Conservation (phyloP, 2,888 invertebrate genomes). For the Agriotes lineatus region DNA sequence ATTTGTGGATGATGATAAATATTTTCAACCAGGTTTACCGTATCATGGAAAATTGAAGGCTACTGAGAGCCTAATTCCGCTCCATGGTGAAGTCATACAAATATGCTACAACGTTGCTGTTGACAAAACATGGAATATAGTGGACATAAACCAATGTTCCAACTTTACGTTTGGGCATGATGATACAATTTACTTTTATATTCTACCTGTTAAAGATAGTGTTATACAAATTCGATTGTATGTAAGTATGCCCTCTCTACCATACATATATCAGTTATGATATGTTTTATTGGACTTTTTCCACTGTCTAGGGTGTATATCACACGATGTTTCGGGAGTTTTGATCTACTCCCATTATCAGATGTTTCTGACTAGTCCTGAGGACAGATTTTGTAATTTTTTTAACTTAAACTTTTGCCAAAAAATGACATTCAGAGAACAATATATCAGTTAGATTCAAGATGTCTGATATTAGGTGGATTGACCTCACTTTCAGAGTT, state of each 20-base stretch:
- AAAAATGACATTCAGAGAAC: too few species aligned
- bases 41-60: slow-evolving; percentile 71
- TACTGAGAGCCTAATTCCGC: slow-evolving; percentile 29
- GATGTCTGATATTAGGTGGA: too few species aligned
- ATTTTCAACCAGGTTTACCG: slow-evolving; percentile 79
- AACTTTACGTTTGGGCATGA: slow-evolving; percentile 55
- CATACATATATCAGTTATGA: too few species aligned
- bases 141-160: slow-evolving; percentile 58
- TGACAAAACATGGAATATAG: slow-evolving; percentile 61
- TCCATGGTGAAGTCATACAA: slow-evolving; percentile 55
- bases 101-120: slow-evolving; percentile 63
- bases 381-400: too few species aligned
- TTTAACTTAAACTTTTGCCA: too few species aligned
- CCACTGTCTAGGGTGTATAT: too few species aligned
- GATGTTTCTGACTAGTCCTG: too few species aligned
- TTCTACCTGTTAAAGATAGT: slow-evolving; percentile 60
- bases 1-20: slow-evolving; percentile 71
- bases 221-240: slow-evolving; percentile 60
- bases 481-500: too few species aligned
- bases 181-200: slow-evolving; percentile 56
- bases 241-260: slow-evolving; percentile 51
- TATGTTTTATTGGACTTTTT: too few species aligned
- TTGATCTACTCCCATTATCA: too few species aligned
- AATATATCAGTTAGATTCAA: too few species aligned
- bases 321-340: too few species aligned